Evolutionary conservation across 1,140 invertebrate species (phyloP), one percentile per base, ranked within the genome.

Genomic region (Drosophila triauraria): DNA sequence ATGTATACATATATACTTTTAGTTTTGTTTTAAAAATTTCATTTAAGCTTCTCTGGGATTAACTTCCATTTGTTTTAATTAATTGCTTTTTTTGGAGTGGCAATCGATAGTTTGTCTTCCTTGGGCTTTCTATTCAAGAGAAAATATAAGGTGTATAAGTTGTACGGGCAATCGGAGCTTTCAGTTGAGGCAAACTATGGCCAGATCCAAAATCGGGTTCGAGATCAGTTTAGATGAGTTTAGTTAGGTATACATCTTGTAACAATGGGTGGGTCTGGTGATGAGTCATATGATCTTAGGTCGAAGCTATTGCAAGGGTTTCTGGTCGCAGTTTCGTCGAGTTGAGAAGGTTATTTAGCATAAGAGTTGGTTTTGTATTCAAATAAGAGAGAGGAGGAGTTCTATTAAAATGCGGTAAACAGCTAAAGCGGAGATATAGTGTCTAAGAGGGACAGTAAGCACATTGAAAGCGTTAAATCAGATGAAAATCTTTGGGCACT

Each of bases 101-200:
- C 46, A 70, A 68, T 74, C n/a, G 43, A 60, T 61, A 64, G 43
- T 69, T 46, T 75, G 46, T 38, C 23, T 58, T 51, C 13, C 27
- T 59, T 25, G 43, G 47, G 51, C 25, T 61, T 60, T 51, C 27
- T 67, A 23, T 27, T 58, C 63, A 51, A 51, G 50, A 40, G 38
- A 72, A 51, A 67, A 71, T 69, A 42, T 70, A 60, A 48, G 47
- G 54, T 80, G 54, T 84, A 84, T 77, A 70, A 67, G 42, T 84
- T 72, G 47, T 68, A 76, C 74, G 72, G 82, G 74, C 79, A 80
- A 84, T 84, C 82, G 82, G 82, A 84, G 82, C 67, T 69, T 78
- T 84, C 62, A 44, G 74, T 81, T 85, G 47, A 72, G 80, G 76
- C 81, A 53, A 59, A 53, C 46, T 67, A 54, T 51, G 42, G 79